Conservation (phyloP, 2,888 invertebrate genomes). For the Perdita meconis region DNA sequence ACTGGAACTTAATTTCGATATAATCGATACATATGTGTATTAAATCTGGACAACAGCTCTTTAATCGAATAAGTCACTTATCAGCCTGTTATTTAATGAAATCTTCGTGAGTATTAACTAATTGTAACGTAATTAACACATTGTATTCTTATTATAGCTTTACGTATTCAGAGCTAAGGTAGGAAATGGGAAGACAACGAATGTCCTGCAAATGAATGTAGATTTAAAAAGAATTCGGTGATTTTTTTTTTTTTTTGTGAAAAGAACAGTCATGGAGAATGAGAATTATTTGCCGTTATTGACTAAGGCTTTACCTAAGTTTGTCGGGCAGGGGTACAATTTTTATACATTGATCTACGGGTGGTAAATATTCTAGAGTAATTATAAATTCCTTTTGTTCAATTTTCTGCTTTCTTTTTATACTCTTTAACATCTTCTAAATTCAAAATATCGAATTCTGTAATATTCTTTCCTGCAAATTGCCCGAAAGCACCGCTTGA, state of each 20-base stretch:
- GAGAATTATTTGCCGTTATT: slow-evolving; percentile 32
- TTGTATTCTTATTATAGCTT: slow-evolving; percentile 30
- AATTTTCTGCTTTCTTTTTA: slow-evolving; percentile 54
- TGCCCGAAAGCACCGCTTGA: slow-evolving; percentile 88
- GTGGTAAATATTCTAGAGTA: slow-evolving; percentile 68
- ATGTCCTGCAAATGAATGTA: slow-evolving; percentile 49
- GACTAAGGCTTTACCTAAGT: slow-evolving; percentile 61
- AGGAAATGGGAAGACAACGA: slow-evolving; percentile 65
- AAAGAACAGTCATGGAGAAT: slow-evolving; percentile 6
- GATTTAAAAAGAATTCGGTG: slow-evolving; percentile 47
- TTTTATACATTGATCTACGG: slow-evolving; percentile 70
- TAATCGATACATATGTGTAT: slow-evolving; percentile 1
- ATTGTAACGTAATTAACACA: slow-evolving; percentile 39
- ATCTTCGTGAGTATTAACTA: slow-evolving; percentile 33
- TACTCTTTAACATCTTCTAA: slow-evolving; percentile 85
- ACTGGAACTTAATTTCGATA: slow-evolving; percentile 25
- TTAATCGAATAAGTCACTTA: slow-evolving; percentile 20
- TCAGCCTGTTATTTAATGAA: slow-evolving; percentile 30
- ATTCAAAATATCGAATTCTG: slow-evolving; percentile 91
- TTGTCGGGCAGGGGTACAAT: slow-evolving; percentile 57
- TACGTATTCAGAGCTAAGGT: slow-evolving; percentile 45
- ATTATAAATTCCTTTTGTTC: slow-evolving; percentile 59
- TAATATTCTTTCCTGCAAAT: slow-evolving; percentile 91
- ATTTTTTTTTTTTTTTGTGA: not conserved
- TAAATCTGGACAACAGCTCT: slow-evolving; percentile 33